These are phyloP conservation scores for Melanostoma scalare DNA, from an alignment of 2,888 invertebrate genomes.

Conservation along the genomic window DNA sequence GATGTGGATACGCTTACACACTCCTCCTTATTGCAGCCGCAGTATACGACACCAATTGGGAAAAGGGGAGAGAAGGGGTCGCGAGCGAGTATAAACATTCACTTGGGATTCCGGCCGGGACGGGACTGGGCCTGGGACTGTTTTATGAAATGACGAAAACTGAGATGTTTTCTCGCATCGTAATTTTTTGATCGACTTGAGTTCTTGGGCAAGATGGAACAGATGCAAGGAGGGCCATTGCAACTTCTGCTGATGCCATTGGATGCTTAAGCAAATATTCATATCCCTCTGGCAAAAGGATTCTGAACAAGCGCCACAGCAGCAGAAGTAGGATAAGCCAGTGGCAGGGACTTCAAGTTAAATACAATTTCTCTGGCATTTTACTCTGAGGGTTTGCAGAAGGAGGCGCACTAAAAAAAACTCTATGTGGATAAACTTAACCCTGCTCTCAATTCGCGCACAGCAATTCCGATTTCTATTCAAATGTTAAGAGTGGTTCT, in stretches of 20 bases:
- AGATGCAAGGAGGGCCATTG: not conserved
- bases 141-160: slow-evolving; percentile 35
- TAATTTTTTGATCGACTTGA: slow-evolving; percentile 22
- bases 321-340: slow-evolving; percentile 18
- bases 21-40: not conserved
- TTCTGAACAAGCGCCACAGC: slow-evolving; percentile 34
- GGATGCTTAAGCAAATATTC: slow-evolving; percentile 55
- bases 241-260: slow-evolving; percentile 23
- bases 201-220: not conserved
- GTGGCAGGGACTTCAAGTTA: slow-evolving; percentile 32
- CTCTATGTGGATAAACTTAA: slow-evolving; percentile 61
- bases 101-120: not conserved
- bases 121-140: not conserved
- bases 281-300: slow-evolving; percentile 29
- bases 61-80: slow-evolving; percentile 1
- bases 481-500: slow-evolving; percentile 59
- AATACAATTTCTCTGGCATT: slow-evolving; percentile 56
- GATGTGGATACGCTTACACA: slow-evolving; percentile 45
- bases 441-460: slow-evolving; percentile 65
- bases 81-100: slow-evolving; percentile 18
- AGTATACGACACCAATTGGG: not conserved
- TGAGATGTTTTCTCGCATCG: slow-evolving; percentile 25
- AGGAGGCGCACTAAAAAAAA: slow-evolving; percentile 24
- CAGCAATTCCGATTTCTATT: slow-evolving; percentile 70
- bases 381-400: not conserved